Conservation (phyloP, 2,113 vertebrate species). For the Bungarus multicinctus region DNA sequence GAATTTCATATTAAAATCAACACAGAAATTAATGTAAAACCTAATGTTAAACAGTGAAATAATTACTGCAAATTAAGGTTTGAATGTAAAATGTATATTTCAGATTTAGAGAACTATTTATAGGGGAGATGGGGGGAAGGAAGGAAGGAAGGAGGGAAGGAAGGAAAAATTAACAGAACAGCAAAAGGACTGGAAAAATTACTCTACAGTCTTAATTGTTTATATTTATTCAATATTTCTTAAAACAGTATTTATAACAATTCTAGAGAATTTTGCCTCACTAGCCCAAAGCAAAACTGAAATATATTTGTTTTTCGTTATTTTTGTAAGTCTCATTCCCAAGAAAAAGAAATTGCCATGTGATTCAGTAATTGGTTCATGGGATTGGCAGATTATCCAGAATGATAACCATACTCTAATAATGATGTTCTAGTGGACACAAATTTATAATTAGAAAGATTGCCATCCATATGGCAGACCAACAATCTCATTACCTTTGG, state of each 20-base stretch:
- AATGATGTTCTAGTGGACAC: neutral
- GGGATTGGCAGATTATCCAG: neutral
- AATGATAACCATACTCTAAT: neutral
- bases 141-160: neutral
- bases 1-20: neutral
- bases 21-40: neutral
- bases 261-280: neutral
- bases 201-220: constrained; percentile 12
- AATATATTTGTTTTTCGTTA: neutral
- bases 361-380: neutral
- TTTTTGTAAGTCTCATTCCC: neutral
- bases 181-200: neutral
- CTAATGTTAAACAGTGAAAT: neutral
- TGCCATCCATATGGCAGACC: neutral
- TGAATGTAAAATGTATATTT: constrained; percentile 12
- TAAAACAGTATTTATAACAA: neutral
- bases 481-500: neutral
- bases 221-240: neutral
- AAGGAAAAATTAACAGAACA: constrained; percentile 6
- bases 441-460: neutral
- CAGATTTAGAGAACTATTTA: constrained; percentile 19
- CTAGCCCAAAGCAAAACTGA: constrained; percentile 12
- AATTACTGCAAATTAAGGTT: neutral
- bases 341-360: rapidly evolving
- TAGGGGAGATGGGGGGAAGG: neutral